A percentile compares a stretch with the other conserved stretches of the same genome.
phyloP scores from a whole-genome alignment of 2,888 invertebrate genomes.

The Drosophila kuntzei region DNA sequence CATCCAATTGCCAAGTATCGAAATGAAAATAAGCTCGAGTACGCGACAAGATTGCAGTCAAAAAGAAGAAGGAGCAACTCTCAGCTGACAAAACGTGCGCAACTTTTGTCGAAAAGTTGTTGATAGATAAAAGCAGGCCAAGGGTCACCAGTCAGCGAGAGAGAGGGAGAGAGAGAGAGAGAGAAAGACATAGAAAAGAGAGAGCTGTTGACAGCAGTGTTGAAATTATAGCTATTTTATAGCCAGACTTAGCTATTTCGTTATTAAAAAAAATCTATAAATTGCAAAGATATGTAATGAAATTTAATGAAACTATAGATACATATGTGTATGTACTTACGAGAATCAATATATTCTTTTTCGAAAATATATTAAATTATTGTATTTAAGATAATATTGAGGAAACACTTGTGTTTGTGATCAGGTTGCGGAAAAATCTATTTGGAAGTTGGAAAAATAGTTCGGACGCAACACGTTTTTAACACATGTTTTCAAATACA shows the following conservation, averaged over 20 bases:
- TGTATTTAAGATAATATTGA: not conserved
- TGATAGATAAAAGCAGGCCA: constrained; percentile 68
- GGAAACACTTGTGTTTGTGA: not conserved
- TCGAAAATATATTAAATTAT: too few species aligned
- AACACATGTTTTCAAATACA: too few species aligned
- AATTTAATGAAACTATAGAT: too few species aligned
- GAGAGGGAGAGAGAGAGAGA: not conserved
- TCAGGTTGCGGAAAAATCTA: too few species aligned
- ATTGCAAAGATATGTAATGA: not conserved
- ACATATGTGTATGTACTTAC: too few species aligned
- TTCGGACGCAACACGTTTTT: too few species aligned
- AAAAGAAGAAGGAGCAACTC: constrained; percentile 19
- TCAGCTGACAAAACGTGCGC: constrained; percentile 55
- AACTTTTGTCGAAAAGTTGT: constrained; percentile 67
- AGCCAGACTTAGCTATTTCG: not conserved
- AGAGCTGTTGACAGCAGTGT: not conserved
- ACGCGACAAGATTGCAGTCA: constrained; percentile 10
- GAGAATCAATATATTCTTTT: not conserved
- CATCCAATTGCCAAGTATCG: constrained; percentile 34
- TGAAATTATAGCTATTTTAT: not conserved
- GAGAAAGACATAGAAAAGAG: not conserved
- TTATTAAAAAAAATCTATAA: not conserved
- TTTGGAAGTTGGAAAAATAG: too few species aligned
- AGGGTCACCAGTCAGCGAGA: constrained; percentile 53
- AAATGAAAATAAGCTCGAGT: constrained; percentile 22